Evolutionary conservation across 2,888 invertebrate genomes (phyloP), one percentile per base, ranked within the genome.

Genomic region (Acanthosepion lycidas): DNA sequence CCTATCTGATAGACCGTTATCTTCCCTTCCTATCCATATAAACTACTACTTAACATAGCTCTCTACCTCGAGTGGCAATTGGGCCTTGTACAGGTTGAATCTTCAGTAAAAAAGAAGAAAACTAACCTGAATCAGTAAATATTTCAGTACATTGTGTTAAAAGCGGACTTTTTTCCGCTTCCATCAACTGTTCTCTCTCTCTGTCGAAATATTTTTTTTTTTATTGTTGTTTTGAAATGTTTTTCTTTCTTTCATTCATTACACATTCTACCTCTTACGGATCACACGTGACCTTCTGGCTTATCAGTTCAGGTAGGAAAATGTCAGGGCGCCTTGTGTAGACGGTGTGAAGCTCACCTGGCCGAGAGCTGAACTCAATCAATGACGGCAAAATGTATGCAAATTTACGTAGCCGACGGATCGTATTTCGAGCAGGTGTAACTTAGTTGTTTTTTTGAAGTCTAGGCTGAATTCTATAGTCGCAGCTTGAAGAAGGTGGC

Each of bases 381-480:
- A 94, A 49, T 94, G 91, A 92, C 94, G 92, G 78, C 93, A 91
- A 94, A 91, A 51, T 91, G 42, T 55, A 51, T 95, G 91, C 91
- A 42, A 93, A 92, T 94, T 51, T 59, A 51, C 94, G 91, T 91
- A 64, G 94, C 91, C 42, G 92, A 91, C 78, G 53, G n/a, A 18
- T 91, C 26, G 28, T 28, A 26, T 91, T 94, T 53, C 91, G 91
- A 33, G 78, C 78, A 78, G 78, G 78, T 78, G 78, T 78, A 78
- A 78, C 78, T 78, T 12, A 12, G 33, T 78, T 78, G 78, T 78
- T 78, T 15, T 42, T 78, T 78, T 78, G 15, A 33, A 33, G 78
- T 33, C n/a, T n/a, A 33, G n/a, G 78, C 33, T 33, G 78, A 33
- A 53, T 48, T 28, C 51, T 91, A 94, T 91, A 49, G n/a, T 48